Evolutionary conservation across 2,113 vertebrate genomes (phyloP).

Genomic region (Mobula hypostoma): DNA sequence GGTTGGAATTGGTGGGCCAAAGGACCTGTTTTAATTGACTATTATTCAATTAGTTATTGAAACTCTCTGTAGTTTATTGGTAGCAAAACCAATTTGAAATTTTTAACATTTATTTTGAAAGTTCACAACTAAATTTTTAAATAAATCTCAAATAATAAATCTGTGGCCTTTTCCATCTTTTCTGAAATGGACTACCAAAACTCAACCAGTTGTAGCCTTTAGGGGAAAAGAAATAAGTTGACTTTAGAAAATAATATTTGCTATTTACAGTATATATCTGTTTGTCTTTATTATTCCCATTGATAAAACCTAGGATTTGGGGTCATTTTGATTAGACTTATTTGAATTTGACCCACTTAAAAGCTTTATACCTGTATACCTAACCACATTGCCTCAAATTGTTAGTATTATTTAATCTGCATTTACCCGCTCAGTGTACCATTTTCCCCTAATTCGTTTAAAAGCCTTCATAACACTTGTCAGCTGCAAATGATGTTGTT

Average conservation of each 20-base stretch:
- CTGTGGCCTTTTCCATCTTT: background rate
- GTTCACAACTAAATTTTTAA: background rate
- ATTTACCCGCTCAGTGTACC: background rate
- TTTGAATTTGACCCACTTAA: background rate
- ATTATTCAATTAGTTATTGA: background rate
- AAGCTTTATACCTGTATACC: background rate
- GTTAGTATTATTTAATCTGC: background rate
- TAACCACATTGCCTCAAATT: background rate
- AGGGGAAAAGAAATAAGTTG: no score
- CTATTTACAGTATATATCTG: background rate
- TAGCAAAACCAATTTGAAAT: background rate
- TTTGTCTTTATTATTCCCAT: background rate
- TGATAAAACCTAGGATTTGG: background rate
- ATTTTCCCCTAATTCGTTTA: background rate
- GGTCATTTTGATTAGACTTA: background rate
- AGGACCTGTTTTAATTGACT: background rate
- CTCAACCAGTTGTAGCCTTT: no score
- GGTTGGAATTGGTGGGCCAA: no score
- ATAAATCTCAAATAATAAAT: background rate
- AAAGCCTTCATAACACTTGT: background rate
- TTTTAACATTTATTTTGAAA: background rate
- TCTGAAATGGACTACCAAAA: background rate
- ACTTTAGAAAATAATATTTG: no score
- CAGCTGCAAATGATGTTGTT: background rate
- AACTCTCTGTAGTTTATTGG: background rate